Evolutionary conservation across 2,888 invertebrate genomes (phyloP), one percentile per base, ranked within the genome.

Genomic region (Dryocosmus kuriphilus): DNA sequence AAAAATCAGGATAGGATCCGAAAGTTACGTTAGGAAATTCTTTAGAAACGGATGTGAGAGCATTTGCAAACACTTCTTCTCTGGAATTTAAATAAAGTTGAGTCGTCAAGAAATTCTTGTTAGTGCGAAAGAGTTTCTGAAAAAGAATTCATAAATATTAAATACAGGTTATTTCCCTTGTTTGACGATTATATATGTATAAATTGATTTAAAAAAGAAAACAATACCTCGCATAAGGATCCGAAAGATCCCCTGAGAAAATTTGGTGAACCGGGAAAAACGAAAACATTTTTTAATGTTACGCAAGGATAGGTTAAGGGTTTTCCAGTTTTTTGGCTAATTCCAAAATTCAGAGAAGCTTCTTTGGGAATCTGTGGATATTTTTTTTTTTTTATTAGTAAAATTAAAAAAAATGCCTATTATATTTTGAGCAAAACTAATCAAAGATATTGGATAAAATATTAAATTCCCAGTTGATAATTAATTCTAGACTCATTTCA

Each of bases 241-340:
- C 86, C 86, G 77, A 93, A 93, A 1, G 92, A 89, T 78, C 86
- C 88, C 82, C 92, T 87, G 71, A 93, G 88, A 73, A 93, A 92
- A 81, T 92, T 91, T 3, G 96, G 96, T 62, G 96, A 94, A 3
- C 96, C 96, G 55, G 96, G 96, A 85, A 96, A 95, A 77, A 95
- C 93, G 84, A 93, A 94, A 0, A 96, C 95, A 90, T 96, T 96
- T 60, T 90, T 89, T 16, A 95, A 82, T 24, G 90, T 90, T 60
- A 93, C 87, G 84, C 92, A 90, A 71, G 93, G 92, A 92, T 93
- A 92, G 85, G 90, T 84, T 38, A 91, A 83, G 32, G 83, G 82
- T 65, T 87, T 79, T 6, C 88, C 88, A 73, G 87, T 89, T 41
- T 78, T 77, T 67, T 84, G 77, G 76, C 89, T 88, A 41, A 84